Percentiles rank a stretch among this genome's conserved stretches.
Conservation (phyloP, 92 coral and sea anemone genomes). For the Porites rus region DNA sequence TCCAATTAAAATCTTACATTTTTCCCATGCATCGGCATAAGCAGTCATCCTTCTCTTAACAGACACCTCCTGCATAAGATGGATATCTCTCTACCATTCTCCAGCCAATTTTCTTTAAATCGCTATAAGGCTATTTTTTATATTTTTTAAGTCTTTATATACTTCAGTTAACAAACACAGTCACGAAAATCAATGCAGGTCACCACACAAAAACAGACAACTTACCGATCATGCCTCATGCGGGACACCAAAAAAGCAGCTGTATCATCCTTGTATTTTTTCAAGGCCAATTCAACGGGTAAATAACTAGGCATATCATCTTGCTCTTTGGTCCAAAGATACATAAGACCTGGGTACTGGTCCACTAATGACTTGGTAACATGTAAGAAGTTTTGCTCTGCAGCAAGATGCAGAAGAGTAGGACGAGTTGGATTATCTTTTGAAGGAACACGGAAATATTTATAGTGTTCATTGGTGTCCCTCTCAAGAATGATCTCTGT, state of each 20-base stretch:
- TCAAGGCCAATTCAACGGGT: conserved; percentile 87
- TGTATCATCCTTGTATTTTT: conserved; percentile 78
- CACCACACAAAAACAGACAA: neutral
- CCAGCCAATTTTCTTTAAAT: no score
- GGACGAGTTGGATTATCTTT: conserved; percentile 82
- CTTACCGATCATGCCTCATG: conserved; percentile 96
- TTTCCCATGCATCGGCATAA: no score
- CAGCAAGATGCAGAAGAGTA: conserved; percentile 91
- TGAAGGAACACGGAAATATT: conserved; percentile 81
- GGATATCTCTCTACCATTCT: no score
- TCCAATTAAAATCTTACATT: no score
- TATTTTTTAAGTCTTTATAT: no score
- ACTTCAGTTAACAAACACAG: no score
- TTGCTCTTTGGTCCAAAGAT: conserved; percentile 76
- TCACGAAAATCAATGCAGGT: neutral
- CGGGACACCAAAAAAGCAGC: conserved; percentile 87
- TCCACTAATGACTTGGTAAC: conserved; percentile 84
- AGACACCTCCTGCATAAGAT: no score
- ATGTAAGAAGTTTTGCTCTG: conserved; percentile 80
- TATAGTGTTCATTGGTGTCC: conserved; percentile 75
- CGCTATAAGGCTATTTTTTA: no score
- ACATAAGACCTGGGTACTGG: conserved; percentile 79
- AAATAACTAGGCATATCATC: conserved; percentile 65
- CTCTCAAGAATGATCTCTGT: conserved; percentile 83
- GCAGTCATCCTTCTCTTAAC: no score